Conservation (phyloP, 2,888 invertebrate genomes). For the Linyphia triangularis region DNA sequence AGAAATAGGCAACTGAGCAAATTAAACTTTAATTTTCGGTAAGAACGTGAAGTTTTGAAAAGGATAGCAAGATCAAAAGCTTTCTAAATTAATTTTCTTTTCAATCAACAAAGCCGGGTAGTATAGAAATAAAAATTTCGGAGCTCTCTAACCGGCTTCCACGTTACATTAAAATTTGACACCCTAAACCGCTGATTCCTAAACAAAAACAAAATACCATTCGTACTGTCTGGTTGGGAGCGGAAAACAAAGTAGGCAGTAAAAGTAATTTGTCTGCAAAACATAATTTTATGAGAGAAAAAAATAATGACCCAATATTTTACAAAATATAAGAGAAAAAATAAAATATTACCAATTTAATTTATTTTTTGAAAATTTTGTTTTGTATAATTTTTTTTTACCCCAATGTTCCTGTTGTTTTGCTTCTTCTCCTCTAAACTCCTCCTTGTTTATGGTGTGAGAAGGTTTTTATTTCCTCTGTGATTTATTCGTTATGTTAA, state of each 20-base stretch:
- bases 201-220: not conserved
- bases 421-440: constrained; percentile 18
- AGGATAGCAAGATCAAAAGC: too few relatives aligned
- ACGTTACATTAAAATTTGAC: not conserved
- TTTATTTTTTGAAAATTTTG: not conserved
- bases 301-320: too few relatives aligned
- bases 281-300: too few relatives aligned
- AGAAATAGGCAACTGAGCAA: too few relatives aligned
- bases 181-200: not conserved
- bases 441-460: constrained; percentile 24
- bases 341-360: not conserved
- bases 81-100: too few relatives aligned
- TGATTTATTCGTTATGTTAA: constrained; percentile 30
- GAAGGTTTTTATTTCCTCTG: not conserved
- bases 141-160: not conserved
- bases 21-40: too few relatives aligned
- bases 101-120: too few relatives aligned
- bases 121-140: too few relatives aligned
- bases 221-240: not conserved
- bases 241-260: not conserved
- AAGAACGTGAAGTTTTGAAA: too few relatives aligned
- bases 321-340: too few relatives aligned
- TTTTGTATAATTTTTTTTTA: not conserved
- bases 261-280: not conserved
- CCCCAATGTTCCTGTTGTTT: too few relatives aligned